phyloP scores from a whole-genome alignment of 1,140 invertebrate species.

The Uloborus diversus region DNA sequence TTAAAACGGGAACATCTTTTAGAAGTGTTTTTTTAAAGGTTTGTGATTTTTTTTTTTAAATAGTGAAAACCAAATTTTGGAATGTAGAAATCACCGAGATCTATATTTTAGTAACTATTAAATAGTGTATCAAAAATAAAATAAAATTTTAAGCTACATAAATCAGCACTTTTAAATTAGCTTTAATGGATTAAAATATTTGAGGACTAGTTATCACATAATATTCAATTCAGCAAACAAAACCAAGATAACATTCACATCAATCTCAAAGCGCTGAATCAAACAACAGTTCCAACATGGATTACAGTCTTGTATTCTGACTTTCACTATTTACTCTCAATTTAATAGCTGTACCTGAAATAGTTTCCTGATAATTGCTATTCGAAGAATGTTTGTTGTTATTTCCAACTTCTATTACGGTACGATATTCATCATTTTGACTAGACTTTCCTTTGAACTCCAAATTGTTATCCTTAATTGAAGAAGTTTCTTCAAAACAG shows the following conservation, averaged over 20 bases:
- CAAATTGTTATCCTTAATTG: background rate
- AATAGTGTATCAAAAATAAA: no score
- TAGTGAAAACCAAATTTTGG: no score
- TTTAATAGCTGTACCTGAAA: constrained; percentile 27
- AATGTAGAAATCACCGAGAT: no score
- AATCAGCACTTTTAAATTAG: no score
- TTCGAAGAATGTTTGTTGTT: background rate
- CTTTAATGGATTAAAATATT: no score
- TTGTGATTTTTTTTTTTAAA: no score
- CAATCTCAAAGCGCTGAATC: background rate
- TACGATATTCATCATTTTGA: constrained; percentile 9
- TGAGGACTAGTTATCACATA: no score
- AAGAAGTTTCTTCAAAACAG: background rate
- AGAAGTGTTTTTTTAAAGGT: no score
- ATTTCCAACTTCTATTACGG: constrained; percentile 26
- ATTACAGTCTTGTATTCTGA: constrained; percentile 46
- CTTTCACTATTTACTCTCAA: constrained; percentile 47
- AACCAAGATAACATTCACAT: background rate
- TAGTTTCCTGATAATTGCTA: background rate
- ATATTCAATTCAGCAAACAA: no score
- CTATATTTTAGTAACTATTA: no score
- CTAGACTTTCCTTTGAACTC: background rate
- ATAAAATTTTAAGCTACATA: no score
- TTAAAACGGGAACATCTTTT: no score
- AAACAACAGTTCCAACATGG: background rate